Conservation (phyloP, 2,113 vertebrate genomes). For the Leptosomus discolor region DNA sequence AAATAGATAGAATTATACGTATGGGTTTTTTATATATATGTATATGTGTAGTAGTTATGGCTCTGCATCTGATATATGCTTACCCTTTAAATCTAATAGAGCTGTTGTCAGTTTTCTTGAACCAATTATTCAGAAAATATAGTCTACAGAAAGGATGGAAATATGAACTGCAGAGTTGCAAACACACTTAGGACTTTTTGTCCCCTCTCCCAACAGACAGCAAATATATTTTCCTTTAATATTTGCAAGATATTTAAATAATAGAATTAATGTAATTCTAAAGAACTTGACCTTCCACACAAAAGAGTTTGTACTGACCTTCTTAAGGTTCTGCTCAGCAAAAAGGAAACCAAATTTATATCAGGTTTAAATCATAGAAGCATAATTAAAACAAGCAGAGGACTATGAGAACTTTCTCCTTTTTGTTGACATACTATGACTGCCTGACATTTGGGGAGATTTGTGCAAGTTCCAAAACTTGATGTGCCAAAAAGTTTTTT, state of each 20-base stretch:
- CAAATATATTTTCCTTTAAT: background rate
- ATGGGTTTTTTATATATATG: background rate
- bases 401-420: background rate
- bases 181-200: background rate
- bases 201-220: background rate
- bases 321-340: background rate
- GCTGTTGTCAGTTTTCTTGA: background rate
- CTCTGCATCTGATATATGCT: background rate
- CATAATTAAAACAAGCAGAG: background rate
- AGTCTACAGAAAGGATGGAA: background rate
- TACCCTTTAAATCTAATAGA: background rate
- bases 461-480: background rate
- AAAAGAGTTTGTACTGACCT: background rate
- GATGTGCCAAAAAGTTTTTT: background rate
- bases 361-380: background rate
- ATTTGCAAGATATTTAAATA: background rate
- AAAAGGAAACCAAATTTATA: background rate
- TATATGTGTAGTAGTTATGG: background rate
- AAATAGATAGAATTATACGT: background rate
- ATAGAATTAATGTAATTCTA: background rate
- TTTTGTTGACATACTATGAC: background rate
- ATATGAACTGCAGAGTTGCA: background rate
- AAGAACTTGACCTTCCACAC: background rate
- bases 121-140: background rate
- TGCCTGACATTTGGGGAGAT: background rate